Conservation (phyloP, 2,888 invertebrate genomes). For the Megaustenia siamemsis region DNA sequence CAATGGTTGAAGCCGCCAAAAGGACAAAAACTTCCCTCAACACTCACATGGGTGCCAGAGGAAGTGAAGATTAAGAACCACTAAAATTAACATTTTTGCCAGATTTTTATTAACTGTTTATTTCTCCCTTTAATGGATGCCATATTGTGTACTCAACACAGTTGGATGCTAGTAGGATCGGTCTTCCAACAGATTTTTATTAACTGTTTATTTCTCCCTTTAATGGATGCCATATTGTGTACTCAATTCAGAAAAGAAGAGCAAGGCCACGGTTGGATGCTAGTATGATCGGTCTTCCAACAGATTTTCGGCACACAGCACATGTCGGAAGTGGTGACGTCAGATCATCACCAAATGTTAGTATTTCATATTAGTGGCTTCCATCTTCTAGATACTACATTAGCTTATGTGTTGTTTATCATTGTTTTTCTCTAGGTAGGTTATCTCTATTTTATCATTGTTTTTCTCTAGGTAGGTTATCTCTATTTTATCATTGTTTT, state of each 20-base stretch:
- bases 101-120: too few relatives aligned
- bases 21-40: too few relatives aligned
- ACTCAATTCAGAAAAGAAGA: constrained; percentile 57
- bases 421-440: too few relatives aligned
- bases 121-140: too few relatives aligned
- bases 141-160: background rate
- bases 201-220: background rate
- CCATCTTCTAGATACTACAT: background rate
- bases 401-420: background rate
- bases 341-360: constrained; percentile 81
- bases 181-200: too few relatives aligned
- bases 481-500: too few relatives aligned
- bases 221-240: background rate
- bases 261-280: constrained; percentile 83
- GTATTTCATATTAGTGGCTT: background rate
- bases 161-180: background rate
- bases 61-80: too few relatives aligned
- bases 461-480: too few relatives aligned
- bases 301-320: constrained; percentile 96
- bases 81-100: too few relatives aligned
- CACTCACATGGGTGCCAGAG: too few relatives aligned
- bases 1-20: too few relatives aligned
- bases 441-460: too few relatives aligned
- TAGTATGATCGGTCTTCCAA: constrained; percentile 96
- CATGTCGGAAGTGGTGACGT: constrained; percentile 94